Base-by-base conservation (phyloP, 2,797 vertebrate species). In the Sebastes minor region DNA sequence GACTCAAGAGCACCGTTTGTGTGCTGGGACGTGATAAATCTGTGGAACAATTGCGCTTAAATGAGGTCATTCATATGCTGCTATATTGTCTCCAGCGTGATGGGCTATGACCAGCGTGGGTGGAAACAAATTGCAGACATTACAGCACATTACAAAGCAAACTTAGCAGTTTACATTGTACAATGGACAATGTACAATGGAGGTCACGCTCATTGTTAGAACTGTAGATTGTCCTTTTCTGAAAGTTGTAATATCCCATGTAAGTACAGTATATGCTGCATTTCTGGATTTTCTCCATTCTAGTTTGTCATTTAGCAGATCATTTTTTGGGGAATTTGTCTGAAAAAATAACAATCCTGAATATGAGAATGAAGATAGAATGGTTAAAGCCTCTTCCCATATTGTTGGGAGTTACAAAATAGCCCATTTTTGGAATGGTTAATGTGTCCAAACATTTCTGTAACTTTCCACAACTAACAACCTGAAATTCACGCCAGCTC, bases 1-100 rank as follows among this genome's bases (percentile, higher is more conserved):
- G 91, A 93, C 78, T 94, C 89, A 91, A 42, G 53, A 52, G 69
- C 53, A 30, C 14, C 23, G 56, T 75, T 64, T 53, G 76, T 78
- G 63, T 38, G 57, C 67, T 16, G 56, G 35, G 76, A 77, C 2
- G 35, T 63, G 85, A 83, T 91, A 84, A 89, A 72, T 42, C 57
- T 70, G 53, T 75, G 80, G 64, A 90, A 76, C 65, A 83, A 80
- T 79, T 71, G 80, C 67, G 74, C 74, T 68, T 25, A 46, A 75
- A 70, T 90, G 83, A 85, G 76, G 67, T 89, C 81, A 85, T 13
- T 67, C 66, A 83, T 81, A 70, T 60, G 74, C 56, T 74, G 30
- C 60, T 73, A 56, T 74, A 74, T 74, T 81, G 71, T 88, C 61
- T 85, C 53, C 32, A 23, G 57, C 25, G 62, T 83, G 49, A 74